Evolutionary conservation across 2,797 vertebrate genomes (phyloP).

Genomic region (Fistularia commersonii): DNA sequence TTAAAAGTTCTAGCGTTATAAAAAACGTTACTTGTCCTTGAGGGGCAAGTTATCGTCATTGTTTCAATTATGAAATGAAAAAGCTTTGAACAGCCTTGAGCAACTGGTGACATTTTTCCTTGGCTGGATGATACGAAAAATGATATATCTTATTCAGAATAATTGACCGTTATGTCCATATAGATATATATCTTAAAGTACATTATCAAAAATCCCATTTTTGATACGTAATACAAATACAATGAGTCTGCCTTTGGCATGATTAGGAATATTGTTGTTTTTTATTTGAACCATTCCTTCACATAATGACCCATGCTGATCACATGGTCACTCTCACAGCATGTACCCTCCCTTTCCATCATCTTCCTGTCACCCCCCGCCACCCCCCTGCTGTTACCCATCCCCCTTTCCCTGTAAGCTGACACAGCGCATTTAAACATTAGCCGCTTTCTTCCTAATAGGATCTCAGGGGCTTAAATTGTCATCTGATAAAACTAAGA

Average conservation of each 20-base stretch:
- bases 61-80: background rate
- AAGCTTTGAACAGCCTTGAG: too few species aligned
- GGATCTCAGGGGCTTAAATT: constrained; percentile 85
- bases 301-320: constrained; percentile 19
- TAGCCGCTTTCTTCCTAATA: constrained; percentile 87
- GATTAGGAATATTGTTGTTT: too few species aligned
- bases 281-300: background rate
- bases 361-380: constrained; percentile 56
- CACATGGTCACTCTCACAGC: constrained; percentile 33
- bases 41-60: background rate
- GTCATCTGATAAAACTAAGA: constrained; percentile 94
- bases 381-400: constrained; percentile 64
- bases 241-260: too few species aligned
- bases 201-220: too few species aligned
- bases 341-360: constrained; percentile 57
- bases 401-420: constrained; percentile 74
- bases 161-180: too few species aligned
- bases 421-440: constrained; percentile 89
- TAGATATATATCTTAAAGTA: too few species aligned
- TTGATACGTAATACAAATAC: too few species aligned
- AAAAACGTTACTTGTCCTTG: background rate
- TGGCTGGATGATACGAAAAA: too few species aligned
- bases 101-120: too few species aligned
- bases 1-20: constrained; percentile 49
- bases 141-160: too few species aligned